Evolutionary conservation across 2,888 invertebrate species (phyloP).

Genomic region (Drosophila algonquin): DNA sequence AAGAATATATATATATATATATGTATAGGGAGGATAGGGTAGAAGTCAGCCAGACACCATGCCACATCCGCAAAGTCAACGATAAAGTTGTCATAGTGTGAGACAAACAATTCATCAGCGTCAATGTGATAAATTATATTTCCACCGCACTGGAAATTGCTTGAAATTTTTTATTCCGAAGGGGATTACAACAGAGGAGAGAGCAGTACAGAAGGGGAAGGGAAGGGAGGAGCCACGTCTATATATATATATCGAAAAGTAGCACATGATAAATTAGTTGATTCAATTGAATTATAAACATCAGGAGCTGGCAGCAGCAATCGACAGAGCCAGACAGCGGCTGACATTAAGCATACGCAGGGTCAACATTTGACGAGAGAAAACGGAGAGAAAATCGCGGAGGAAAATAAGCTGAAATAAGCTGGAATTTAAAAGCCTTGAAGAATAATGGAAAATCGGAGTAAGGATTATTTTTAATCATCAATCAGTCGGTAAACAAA

Average conservation of each 20-base stretch:
- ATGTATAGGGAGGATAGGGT: not conserved
- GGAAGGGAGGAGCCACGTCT: not conserved
- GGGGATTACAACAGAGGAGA: not conserved
- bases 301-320: slow-evolving; percentile 27
- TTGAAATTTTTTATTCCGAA: slow-evolving; percentile 60
- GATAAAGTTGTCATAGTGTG: slow-evolving; percentile 79
- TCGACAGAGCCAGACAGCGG: slow-evolving; percentile 16
- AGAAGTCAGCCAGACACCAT: not conserved
- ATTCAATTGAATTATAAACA: slow-evolving; percentile 75
- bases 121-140: slow-evolving; percentile 78
- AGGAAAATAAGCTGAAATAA: not conserved
- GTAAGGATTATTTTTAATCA: too few relatives aligned
- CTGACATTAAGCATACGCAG: slow-evolving; percentile 53
- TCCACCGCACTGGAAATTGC: slow-evolving; percentile 61
- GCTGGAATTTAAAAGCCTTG: not conserved
- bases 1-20: slow-evolving; percentile 1
- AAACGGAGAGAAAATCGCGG: not conserved
- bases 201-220: not conserved
- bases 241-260: slow-evolving; percentile 51
- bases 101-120: slow-evolving; percentile 77
- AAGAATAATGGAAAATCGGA: not conserved
- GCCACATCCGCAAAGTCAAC: slow-evolving; percentile 40
- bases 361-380: not conserved
- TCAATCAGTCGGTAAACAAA: not conserved
- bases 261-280: slow-evolving; percentile 67